A percentile compares a stretch with the other conserved stretches of the same genome.
Conservation (phyloP, 1,140 invertebrate genomes). For the Oryzaephilus surinamensis region DNA sequence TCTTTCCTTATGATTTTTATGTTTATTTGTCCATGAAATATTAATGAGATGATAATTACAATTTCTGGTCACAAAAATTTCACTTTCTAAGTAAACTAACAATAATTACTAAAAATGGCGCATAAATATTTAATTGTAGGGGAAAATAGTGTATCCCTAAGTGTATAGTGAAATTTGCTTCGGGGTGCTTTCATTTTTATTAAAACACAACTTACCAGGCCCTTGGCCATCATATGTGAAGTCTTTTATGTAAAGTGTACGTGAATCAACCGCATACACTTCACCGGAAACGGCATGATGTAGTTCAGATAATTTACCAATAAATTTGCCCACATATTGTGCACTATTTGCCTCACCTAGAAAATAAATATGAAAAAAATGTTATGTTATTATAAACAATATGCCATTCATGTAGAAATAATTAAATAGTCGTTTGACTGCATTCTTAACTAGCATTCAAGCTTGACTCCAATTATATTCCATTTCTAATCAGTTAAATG, state of each 20-base stretch:
- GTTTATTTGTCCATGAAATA: too few species aligned
- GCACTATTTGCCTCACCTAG: conserved; percentile 18
- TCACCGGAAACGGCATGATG: conserved; percentile 76
- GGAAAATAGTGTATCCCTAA: too few species aligned
- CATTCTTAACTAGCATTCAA: not conserved
- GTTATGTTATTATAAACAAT: too few species aligned
- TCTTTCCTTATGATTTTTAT: too few species aligned
- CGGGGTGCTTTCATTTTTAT: too few species aligned
- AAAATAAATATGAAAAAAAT: conserved; percentile 15
- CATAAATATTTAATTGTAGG: too few species aligned
- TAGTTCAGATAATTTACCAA: conserved; percentile 64
- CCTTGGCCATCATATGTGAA: conserved; percentile 84
- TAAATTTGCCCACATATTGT: conserved; percentile 65
- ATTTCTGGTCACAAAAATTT: too few species aligned
- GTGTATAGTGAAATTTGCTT: too few species aligned
- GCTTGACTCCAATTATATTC: not conserved
- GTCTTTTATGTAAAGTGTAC: conserved; percentile 76
- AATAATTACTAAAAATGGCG: too few species aligned
- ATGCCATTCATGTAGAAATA: not conserved
- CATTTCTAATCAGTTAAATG: not conserved
- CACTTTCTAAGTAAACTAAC: too few species aligned
- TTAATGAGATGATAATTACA: too few species aligned
- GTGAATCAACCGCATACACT: conserved; percentile 77
- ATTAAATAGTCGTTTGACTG: not conserved
- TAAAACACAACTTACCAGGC: too few species aligned